phyloP scores from a whole-genome alignment of 2,113 vertebrate species.

The Colistium nudipinnis region DNA sequence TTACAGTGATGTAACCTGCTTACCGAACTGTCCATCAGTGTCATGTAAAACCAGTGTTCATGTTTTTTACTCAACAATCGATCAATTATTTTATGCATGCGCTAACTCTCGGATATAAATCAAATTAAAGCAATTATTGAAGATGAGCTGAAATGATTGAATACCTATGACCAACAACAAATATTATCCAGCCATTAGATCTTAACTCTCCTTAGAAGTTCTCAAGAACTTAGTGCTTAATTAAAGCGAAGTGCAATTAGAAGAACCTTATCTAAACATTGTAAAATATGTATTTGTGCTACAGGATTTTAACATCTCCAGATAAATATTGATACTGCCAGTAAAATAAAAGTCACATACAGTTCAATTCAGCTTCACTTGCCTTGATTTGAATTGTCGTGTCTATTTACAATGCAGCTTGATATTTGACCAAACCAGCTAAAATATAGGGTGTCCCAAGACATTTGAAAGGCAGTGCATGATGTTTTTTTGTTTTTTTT shows the following conservation, averaged over 20 bases:
- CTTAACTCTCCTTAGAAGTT: too few species aligned
- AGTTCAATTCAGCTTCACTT: conserved; percentile 14
- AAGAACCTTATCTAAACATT: background rate
- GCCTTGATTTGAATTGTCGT: conserved; percentile 21
- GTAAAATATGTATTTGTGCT: conserved; percentile 37
- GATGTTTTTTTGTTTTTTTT: conserved; percentile 24
- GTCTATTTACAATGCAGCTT: conserved; percentile 42
- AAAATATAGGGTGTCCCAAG: conserved; percentile 44
- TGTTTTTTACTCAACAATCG: background rate
- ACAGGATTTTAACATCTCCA: background rate
- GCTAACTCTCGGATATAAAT: background rate
- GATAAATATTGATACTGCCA: background rate
- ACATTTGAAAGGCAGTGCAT: conserved; percentile 51
- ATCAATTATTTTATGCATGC: background rate
- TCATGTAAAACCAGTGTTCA: background rate
- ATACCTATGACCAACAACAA: too few species aligned
- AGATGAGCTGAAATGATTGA: background rate
- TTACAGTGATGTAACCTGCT: background rate
- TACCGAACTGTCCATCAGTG: background rate
- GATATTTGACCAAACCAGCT: conserved; percentile 38
- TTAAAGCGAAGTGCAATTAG: conserved; percentile 8
- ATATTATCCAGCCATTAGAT: conserved; percentile 14
- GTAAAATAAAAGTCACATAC: conserved; percentile 40
- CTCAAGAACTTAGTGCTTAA: background rate
- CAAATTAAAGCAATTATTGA: background rate